Percentiles rank a stretch among this genome's conserved stretches.
phyloP scores from a whole-genome alignment of 1,140 invertebrate species.

The Tetragnatha versicolor region DNA sequence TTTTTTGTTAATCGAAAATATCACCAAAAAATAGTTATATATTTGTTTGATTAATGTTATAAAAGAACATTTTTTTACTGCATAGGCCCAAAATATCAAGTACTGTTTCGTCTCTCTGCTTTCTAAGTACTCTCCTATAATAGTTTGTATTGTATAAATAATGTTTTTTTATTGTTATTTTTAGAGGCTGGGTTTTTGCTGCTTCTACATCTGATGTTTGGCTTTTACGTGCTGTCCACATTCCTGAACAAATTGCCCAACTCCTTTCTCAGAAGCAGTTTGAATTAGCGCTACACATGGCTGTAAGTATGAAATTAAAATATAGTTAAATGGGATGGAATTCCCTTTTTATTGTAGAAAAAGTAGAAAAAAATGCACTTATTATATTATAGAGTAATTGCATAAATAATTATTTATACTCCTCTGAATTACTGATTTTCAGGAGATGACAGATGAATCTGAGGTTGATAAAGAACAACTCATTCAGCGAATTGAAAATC shows the following conservation, averaged over 20 bases:
- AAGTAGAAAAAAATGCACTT: too few species aligned
- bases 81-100: too few species aligned
- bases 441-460: slow-evolving; percentile 85
- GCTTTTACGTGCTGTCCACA: slow-evolving; percentile 80
- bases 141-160: too few species aligned
- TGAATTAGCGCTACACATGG: slow-evolving; percentile 88
- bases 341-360: too few species aligned
- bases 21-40: too few species aligned
- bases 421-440: slow-evolving; percentile 42
- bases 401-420: too few species aligned
- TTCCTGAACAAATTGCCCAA: slow-evolving; percentile 80
- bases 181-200: slow-evolving; percentile 78
- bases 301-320: slow-evolving; percentile 71
- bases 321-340: slow-evolving; percentile 36
- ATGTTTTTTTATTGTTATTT: not conserved
- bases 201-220: slow-evolving; percentile 87
- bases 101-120: too few species aligned
- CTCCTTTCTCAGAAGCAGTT: slow-evolving; percentile 89
- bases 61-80: too few species aligned
- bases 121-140: too few species aligned
- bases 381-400: too few species aligned
- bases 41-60: too few species aligned
- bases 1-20: too few species aligned
- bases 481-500: slow-evolving; percentile 85
- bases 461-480: slow-evolving; percentile 81